Percentiles rank a stretch among this genome's conserved stretches.
Conservation (phyloP, 2,888 invertebrate species). For the Colostygia pectinataria region DNA sequence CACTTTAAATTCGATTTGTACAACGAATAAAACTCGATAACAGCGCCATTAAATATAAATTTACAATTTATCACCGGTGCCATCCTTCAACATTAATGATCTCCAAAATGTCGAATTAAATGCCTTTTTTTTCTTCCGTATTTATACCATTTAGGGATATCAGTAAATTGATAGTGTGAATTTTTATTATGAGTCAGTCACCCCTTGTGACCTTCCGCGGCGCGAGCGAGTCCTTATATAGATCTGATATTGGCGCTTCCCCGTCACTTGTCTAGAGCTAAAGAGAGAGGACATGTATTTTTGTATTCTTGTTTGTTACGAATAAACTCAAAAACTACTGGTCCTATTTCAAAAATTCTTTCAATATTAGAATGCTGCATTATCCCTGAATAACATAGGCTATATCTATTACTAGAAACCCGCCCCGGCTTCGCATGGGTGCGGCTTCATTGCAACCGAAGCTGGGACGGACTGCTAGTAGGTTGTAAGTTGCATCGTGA, state of each 20-base stretch:
- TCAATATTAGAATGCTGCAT: too few relatives aligned
- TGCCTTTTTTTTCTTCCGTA: conserved; percentile 57
- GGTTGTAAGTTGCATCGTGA: conserved; percentile 51
- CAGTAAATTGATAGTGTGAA: conserved; percentile 66
- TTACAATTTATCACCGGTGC: conserved; percentile 32
- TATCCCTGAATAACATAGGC: too few relatives aligned
- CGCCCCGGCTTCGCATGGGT: too few relatives aligned
- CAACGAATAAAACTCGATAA: conserved; percentile 23
- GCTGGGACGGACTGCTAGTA: too few relatives aligned
- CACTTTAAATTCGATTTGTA: conserved; percentile 30
- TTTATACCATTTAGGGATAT: conserved; percentile 55
- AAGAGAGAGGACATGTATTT: conserved; percentile 11
- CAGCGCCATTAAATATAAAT: conserved; percentile 30
- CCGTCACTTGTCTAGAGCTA: conserved; percentile 51
- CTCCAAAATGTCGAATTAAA: conserved; percentile 27
- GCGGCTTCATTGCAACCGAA: too few relatives aligned
- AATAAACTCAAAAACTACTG: too few relatives aligned
- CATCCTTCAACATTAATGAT: conserved; percentile 49
- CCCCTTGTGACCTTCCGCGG: too few relatives aligned
- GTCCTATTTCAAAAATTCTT: too few relatives aligned
- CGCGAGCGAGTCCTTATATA: conserved; percentile 57
- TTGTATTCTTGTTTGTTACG: too few relatives aligned
- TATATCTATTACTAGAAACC: too few relatives aligned
- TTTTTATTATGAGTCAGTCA: conserved; percentile 68
- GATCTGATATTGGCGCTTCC: conserved; percentile 47